A percentile compares a stretch with the other conserved stretches of the same genome.
These are phyloP conservation scores for Paracyclopina nana DNA, from an alignment of 1,140 invertebrate species.

Conservation along the genomic window DNA sequence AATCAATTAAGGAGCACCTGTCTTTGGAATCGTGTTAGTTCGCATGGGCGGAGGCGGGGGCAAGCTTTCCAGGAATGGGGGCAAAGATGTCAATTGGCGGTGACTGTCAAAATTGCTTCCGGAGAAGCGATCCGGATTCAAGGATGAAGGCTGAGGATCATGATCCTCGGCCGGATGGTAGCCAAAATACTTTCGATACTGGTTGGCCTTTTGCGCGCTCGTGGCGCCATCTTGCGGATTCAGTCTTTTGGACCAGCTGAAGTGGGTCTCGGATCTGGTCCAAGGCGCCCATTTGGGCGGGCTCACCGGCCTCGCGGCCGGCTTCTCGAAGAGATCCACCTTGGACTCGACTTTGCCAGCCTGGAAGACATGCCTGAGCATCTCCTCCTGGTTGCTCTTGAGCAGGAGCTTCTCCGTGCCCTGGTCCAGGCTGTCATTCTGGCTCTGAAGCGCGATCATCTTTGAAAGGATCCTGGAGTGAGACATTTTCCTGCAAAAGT, in stretches of 20 bases:
- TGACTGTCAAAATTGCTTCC: too few relatives aligned
- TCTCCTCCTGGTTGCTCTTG: background rate
- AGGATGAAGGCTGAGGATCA: too few relatives aligned
- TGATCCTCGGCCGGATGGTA: conserved; percentile 1
- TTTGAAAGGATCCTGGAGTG: conserved; percentile 7
- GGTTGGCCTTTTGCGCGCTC: conserved; percentile 10
- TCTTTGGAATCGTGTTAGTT: too few relatives aligned
- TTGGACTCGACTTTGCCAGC: background rate
- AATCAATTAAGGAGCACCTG: too few relatives aligned
- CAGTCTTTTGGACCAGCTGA: conserved; percentile 11
- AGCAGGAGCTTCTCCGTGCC: background rate
- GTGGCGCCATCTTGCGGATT: background rate
- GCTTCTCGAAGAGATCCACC: background rate
- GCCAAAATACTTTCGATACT: conserved; percentile 4
- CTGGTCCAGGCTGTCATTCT: background rate
- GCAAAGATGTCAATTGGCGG: too few relatives aligned
- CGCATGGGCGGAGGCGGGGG: too few relatives aligned
- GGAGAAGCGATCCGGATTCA: too few relatives aligned
- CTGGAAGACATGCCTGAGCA: background rate
- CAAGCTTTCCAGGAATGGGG: too few relatives aligned
- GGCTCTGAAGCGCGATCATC: background rate
- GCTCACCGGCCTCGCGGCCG: background rate
- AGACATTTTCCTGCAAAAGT: background rate
- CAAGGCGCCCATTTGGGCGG: background rate
- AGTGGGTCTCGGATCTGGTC: background rate